Conservation (phyloP, 1,140 invertebrate genomes). For the Glossosoma conforme region DNA sequence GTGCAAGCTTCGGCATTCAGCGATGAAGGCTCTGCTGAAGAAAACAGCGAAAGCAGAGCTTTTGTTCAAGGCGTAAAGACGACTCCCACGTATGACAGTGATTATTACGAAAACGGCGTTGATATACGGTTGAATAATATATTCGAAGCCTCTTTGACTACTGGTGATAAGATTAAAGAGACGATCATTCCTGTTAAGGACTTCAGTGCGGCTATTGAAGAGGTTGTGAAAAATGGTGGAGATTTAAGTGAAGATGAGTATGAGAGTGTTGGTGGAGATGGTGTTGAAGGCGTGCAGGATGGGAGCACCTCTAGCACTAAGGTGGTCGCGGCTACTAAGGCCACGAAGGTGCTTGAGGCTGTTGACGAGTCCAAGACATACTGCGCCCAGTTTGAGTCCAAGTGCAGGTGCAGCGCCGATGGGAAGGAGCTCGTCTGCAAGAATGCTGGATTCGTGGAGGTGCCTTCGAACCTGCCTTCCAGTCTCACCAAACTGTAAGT, state of each 20-base stretch:
- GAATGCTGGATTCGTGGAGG: slow-evolving; percentile 37
- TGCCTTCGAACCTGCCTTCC: slow-evolving; percentile 38
- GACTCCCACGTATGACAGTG: slow-evolving; percentile 23
- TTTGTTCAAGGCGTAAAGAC: slow-evolving; percentile 3
- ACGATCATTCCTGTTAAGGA: slow-evolving; percentile 9
- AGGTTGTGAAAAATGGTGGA: background rate
- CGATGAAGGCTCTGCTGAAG: no score
- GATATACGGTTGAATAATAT: slow-evolving; percentile 12
- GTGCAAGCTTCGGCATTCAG: background rate
- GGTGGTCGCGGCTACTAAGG: background rate
- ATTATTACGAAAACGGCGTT: slow-evolving; percentile 25
- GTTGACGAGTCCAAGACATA: slow-evolving; percentile 22
- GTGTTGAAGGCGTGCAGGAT: background rate
- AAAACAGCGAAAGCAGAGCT: background rate
- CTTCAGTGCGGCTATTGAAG: background rate
- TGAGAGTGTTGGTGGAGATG: background rate
- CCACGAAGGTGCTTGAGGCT: background rate
- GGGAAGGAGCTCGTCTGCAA: slow-evolving; percentile 40
- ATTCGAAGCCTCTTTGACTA: slow-evolving; percentile 4
- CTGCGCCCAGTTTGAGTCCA: slow-evolving; percentile 37
- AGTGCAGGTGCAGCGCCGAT: slow-evolving; percentile 38
- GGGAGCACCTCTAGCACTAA: no score
- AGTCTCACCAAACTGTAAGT: slow-evolving; percentile 44
- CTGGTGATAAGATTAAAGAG: slow-evolving; percentile 15
- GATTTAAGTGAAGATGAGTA: background rate